These are phyloP conservation scores for Pteria penguin DNA, from an alignment of 2,888 invertebrate genomes.

Conservation along the genomic window DNA sequence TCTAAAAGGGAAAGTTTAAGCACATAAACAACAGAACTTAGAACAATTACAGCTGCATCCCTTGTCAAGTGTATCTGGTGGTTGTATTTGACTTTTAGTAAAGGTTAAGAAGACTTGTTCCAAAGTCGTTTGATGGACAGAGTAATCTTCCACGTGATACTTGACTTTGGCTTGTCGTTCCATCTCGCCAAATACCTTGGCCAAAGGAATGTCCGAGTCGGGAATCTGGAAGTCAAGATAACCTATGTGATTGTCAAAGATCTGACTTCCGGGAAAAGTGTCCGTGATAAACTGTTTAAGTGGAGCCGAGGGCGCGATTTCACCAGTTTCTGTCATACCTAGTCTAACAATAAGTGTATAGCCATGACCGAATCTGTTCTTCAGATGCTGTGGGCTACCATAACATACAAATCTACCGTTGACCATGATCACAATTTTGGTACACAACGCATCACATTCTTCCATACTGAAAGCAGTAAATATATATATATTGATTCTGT, in stretches of 20 bases:
- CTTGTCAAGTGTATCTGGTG: constrained; percentile 42
- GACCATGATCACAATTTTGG: constrained; percentile 88
- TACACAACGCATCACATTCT: constrained; percentile 91
- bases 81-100: constrained; percentile 69
- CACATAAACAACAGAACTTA: no score
- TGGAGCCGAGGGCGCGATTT: constrained; percentile 60
- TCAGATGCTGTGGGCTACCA: constrained; percentile 87
- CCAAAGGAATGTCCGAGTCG: constrained; percentile 72
- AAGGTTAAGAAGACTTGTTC: constrained; percentile 82
- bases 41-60: no score
- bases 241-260: constrained; percentile 87
- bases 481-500: no score
- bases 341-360: constrained; percentile 84
- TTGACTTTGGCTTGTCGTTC: constrained; percentile 67
- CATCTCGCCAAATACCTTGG: constrained; percentile 77
- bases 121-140: constrained; percentile 78
- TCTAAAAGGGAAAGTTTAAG: no score
- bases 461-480: constrained; percentile 86
- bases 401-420: constrained; percentile 87
- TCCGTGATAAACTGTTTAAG: constrained; percentile 80
- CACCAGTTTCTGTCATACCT: constrained; percentile 48
- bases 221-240: constrained; percentile 75
- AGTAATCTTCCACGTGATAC: constrained; percentile 76
- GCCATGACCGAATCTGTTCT: constrained; percentile 86
- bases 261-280: constrained; percentile 83